Evolutionary conservation across 37 sponge, comb jelly and placozoan genomes (phyloP), one percentile per base, ranked within the genome.

Genomic region (Bolinopsis microptera): DNA sequence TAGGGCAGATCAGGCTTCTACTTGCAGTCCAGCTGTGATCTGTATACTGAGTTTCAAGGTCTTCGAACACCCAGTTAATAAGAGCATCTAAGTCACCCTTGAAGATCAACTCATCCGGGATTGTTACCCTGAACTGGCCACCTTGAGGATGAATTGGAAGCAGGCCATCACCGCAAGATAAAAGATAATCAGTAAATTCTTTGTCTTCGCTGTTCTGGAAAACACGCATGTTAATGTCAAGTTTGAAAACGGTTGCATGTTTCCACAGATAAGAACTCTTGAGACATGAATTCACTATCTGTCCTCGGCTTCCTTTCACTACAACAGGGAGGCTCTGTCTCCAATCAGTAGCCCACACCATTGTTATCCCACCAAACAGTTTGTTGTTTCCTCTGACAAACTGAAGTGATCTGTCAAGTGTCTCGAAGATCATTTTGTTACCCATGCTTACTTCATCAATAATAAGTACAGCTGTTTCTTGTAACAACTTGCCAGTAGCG

Each of bases 351-450:
- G 82, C 35, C 16, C 16, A 22, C 1, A 80, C 22, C 35, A 80
- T 37, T 30, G 82, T 86, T n/a, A 41, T 8, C 13, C 90, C 90
- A 41, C 90, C 90, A 40, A 86, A 86, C 23, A 31, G 5, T 23
- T 36, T 40, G 34, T 1, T 0, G 1, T 86, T 0, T 3, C 25
- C 80, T 34, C 36, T 0, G 3, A 86, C 30, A 41, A 39, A 18
- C 30, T 48, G 40, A 0, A 86, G 30, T 0, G 61, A n/a, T 3
- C 90, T 2, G 90, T 86, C 90, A 25, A 86, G 61, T 2, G 90
- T 9, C 2, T 86, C 90, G 22, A 86, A 40, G 18, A 41, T 21
- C 9, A n/a, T 22, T 48, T 86, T 38, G 90, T 38, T 13, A 0
- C 41, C 61, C 90, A 86, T 86, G 18, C 31, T 9, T 3, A 18